phyloP scores from a whole-genome alignment of 53 echinoderm and acorn worm species.

The Actinopyga echinites region DNA sequence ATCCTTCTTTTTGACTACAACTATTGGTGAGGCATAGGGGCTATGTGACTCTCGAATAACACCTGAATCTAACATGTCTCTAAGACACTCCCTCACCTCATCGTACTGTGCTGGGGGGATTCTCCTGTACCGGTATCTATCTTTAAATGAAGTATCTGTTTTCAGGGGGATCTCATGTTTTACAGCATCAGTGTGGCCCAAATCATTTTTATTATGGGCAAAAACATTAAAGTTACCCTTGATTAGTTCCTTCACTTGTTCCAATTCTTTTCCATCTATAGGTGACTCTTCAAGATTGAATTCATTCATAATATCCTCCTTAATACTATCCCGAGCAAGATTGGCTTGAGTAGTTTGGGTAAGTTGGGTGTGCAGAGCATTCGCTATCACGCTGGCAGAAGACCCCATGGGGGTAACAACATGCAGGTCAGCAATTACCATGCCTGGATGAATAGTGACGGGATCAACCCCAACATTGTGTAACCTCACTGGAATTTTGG shows the following conservation, averaged over 20 bases:
- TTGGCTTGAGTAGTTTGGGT: neutral
- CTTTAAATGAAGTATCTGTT: neutral
- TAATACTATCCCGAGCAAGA: no score
- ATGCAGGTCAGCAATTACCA: conserved; percentile 1
- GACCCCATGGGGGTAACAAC: neutral
- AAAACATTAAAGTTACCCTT: neutral
- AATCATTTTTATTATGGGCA: conserved; percentile 14
- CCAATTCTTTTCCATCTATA: neutral
- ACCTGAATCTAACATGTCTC: conserved; percentile 8
- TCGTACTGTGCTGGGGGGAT: conserved; percentile 49
- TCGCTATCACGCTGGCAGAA: neutral
- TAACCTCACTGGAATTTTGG: neutral
- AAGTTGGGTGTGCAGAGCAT: neutral
- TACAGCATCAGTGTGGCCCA: conserved; percentile 12
- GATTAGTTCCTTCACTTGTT: neutral
- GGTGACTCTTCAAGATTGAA: neutral
- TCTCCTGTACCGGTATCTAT: neutral
- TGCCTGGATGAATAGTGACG: neutral
- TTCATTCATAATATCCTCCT: neutral
- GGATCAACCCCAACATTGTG: neutral
- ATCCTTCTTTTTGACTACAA: conserved; percentile 30
- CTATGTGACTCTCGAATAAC: conserved; percentile 38
- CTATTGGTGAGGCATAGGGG: conserved; percentile 56
- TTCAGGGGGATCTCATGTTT: conserved; percentile 10
- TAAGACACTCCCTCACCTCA: conserved; percentile 8